Evolutionary conservation across 2,888 invertebrate genomes (phyloP).

Genomic region (Megastigmus dorsalis): DNA sequence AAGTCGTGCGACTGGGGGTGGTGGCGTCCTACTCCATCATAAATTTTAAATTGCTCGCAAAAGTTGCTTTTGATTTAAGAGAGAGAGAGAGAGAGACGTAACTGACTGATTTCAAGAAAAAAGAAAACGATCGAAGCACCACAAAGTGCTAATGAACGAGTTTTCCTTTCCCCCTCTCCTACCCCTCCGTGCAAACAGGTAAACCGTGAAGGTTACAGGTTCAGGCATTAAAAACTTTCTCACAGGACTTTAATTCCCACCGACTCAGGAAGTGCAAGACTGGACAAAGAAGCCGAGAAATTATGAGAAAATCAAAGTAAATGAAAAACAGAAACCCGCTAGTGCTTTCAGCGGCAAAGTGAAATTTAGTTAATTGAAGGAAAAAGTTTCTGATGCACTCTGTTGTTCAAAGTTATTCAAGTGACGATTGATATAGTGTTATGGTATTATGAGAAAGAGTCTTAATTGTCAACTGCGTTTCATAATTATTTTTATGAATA

Average conservation of each 20-base stretch:
- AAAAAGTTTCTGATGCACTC: too few species aligned
- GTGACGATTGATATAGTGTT: too few species aligned
- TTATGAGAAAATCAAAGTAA: slow-evolving; percentile 7
- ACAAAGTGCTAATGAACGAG: slow-evolving; percentile 36
- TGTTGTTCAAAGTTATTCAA: too few species aligned
- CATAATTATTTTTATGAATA: too few species aligned
- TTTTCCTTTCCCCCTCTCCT: too few species aligned
- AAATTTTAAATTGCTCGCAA: slow-evolving; percentile 30
- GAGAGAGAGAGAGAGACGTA: background rate
- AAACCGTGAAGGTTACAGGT: slow-evolving; percentile 30
- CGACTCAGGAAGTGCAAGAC: background rate
- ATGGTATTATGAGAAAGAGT: too few species aligned
- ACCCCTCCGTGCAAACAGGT: slow-evolving; percentile 5
- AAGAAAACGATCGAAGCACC: slow-evolving; percentile 27
- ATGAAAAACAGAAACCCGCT: background rate
- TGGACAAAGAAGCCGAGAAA: background rate
- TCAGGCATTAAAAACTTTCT: slow-evolving; percentile 9
- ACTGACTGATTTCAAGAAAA: slow-evolving; percentile 7
- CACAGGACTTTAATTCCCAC: slow-evolving; percentile 28
- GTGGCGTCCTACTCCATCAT: background rate
- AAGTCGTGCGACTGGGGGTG: background rate
- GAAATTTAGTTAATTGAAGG: too few species aligned
- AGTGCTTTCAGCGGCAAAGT: too few species aligned
- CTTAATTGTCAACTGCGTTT: too few species aligned
- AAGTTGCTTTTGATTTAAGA: slow-evolving; percentile 10